A percentile compares a stretch with the other conserved stretches of the same genome.
These are phyloP conservation scores for Phymatocera aterrima DNA, from an alignment of 2,888 invertebrate genomes.

Conservation along the genomic window DNA sequence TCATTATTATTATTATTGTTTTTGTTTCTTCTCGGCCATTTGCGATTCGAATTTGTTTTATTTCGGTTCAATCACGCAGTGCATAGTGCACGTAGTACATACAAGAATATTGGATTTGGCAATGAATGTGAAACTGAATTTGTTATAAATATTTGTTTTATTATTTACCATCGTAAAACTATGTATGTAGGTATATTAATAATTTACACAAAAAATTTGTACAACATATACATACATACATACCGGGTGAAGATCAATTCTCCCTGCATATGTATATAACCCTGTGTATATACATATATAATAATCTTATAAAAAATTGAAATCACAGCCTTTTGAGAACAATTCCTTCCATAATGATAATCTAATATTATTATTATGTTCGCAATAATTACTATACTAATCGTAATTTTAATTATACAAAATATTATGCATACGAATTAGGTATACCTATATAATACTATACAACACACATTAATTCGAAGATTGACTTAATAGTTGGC, in stretches of 20 bases:
- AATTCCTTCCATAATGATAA: constrained; percentile 21
- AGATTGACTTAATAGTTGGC: not conserved
- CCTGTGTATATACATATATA: not conserved
- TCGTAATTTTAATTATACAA: not conserved
- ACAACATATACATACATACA: constrained; percentile 18
- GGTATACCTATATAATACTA: constrained; percentile 10
- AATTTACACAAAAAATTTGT: constrained; percentile 30
- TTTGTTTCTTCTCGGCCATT: not conserved
- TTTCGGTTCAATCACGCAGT: no score
- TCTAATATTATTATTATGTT: not conserved
- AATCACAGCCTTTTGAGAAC: constrained; percentile 44
- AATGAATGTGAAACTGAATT: not conserved
- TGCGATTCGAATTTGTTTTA: not conserved
- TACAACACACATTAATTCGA: not conserved
- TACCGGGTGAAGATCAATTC: no score
- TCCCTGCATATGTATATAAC: not conserved
- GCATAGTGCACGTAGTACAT: no score
- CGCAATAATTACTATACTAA: no score
- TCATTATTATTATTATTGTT: no score
- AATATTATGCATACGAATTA: not conserved
- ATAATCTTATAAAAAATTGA: constrained; percentile 35
- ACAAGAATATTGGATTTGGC: not conserved
- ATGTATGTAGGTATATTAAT: no score
- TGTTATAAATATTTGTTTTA: constrained; percentile 19
- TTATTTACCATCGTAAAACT: constrained; percentile 4